phyloP scores from a whole-genome alignment of 2,888 invertebrate species.

The Mesochorus sp. region DNA sequence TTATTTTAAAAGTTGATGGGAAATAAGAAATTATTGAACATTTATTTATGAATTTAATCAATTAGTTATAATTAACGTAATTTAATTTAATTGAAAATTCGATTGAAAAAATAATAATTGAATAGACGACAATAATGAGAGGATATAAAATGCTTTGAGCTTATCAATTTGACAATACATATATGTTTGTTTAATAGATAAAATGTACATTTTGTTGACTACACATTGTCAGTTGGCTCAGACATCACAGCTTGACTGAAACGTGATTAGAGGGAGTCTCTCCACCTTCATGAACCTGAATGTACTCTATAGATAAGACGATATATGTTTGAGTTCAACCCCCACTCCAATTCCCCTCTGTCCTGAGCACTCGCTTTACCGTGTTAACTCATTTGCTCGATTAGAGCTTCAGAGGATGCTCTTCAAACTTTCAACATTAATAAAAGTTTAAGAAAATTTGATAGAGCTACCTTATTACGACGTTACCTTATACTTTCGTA shows the following conservation, averaged over 20 bases:
- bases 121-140: no score
- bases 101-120: no score
- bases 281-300: not conserved
- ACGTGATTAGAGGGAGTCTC: slow-evolving; percentile 45
- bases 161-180: no score
- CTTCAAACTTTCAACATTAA: slow-evolving; percentile 18
- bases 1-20: no score
- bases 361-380: slow-evolving; percentile 8
- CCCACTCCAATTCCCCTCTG: not conserved
- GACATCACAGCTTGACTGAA: slow-evolving; percentile 14
- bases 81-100: no score
- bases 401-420: not conserved
- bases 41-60: no score
- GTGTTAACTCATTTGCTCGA: slow-evolving; percentile 31
- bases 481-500: slow-evolving; percentile 18
- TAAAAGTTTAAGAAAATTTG: slow-evolving; percentile 30
- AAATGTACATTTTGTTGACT: no score
- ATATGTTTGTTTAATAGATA: no score
- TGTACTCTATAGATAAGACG: not conserved
- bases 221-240: slow-evolving; percentile 15
- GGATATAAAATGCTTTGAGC: no score
- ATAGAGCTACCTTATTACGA: slow-evolving; percentile 22
- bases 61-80: no score
- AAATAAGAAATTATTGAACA: no score
- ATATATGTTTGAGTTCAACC: not conserved